These are phyloP conservation scores for Lordiphosa collinella DNA, from an alignment of 1,140 invertebrate species.

Conservation along the genomic window DNA sequence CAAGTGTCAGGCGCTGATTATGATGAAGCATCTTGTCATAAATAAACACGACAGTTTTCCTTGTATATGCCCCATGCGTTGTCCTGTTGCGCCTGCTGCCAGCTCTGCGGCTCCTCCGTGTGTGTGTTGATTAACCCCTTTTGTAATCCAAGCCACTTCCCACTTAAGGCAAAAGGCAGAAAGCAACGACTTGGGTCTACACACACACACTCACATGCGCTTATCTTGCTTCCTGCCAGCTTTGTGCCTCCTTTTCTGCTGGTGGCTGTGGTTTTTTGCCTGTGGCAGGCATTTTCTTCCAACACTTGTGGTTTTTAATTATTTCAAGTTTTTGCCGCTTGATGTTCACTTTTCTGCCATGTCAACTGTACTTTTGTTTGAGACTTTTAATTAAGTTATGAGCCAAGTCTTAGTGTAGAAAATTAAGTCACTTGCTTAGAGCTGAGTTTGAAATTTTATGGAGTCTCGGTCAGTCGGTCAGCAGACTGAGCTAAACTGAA, in stretches of 20 bases:
- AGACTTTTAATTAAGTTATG: constrained; percentile 50
- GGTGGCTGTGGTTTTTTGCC: constrained; percentile 22
- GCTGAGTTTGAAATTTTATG: not conserved
- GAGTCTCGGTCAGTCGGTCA: constrained; percentile 43
- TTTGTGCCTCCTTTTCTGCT: constrained; percentile 24
- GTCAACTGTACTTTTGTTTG: constrained; percentile 23
- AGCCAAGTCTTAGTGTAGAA: constrained; percentile 5
- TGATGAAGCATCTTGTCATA: constrained; percentile 73
- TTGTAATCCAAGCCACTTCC: constrained; percentile 53
- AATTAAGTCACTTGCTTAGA: constrained; percentile 15
- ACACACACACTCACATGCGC: not conserved
- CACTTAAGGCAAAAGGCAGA: constrained; percentile 2
- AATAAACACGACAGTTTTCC: constrained; percentile 61
- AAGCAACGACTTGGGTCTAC: constrained; percentile 3
- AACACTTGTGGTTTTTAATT: constrained; percentile 70
- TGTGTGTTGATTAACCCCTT: constrained; percentile 67
- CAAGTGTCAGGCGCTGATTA: constrained; percentile 70
- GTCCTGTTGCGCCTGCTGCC: constrained; percentile 22
- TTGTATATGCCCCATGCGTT: constrained; percentile 1
- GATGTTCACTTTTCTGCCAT: not conserved
- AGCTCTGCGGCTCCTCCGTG: too few relatives aligned
- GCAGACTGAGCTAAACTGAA: constrained; percentile 13
- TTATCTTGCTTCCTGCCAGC: constrained; percentile 43
- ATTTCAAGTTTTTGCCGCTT: constrained; percentile 47
- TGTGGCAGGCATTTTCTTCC: constrained; percentile 29